Evolutionary conservation across 1,140 invertebrate genomes (phyloP).

Genomic region (Chlorops oryzae): DNA sequence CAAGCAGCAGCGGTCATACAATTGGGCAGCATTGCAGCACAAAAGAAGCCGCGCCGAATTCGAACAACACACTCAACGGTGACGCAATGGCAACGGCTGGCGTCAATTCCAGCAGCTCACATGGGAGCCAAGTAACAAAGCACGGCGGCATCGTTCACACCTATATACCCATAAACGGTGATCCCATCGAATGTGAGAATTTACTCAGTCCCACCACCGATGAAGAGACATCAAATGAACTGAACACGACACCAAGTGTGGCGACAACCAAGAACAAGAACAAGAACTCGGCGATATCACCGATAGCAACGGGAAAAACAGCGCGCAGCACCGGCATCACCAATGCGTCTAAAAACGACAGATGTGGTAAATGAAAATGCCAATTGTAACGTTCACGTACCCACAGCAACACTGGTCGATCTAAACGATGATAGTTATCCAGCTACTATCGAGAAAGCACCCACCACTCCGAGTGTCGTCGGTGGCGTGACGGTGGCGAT

Average conservation of each 20-base stretch:
- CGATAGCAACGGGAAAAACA: conserved; percentile 28
- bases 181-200: conserved; percentile 41
- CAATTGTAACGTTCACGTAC: neutral
- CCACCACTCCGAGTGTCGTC: conserved; percentile 35
- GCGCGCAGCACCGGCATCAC: conserved; percentile 36
- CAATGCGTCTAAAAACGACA: neutral
- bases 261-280: neutral
- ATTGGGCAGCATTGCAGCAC: conserved; percentile 12
- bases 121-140: too few species aligned
- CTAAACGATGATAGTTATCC: too few species aligned
- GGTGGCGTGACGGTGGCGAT: conserved; percentile 31
- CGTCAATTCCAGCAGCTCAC: too few species aligned
- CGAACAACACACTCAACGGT: too few species aligned
- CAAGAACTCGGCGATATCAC: neutral
- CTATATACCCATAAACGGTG: conserved; percentile 29
- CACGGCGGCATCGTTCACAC: too few species aligned
- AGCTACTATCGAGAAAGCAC: too few species aligned
- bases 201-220: conserved; percentile 30
- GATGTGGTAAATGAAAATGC: neutral
- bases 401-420: too few species aligned
- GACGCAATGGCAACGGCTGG: too few species aligned
- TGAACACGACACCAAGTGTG: neutral
- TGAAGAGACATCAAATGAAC: conserved; percentile 28
- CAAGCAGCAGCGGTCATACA: conserved; percentile 18
- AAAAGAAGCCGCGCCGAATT: conserved; percentile 8